Percentiles rank a stretch among this genome's conserved stretches.
These are phyloP conservation scores for Gonatopus flavifemur DNA, from an alignment of 1,140 invertebrate species.

Conservation along the genomic window DNA sequence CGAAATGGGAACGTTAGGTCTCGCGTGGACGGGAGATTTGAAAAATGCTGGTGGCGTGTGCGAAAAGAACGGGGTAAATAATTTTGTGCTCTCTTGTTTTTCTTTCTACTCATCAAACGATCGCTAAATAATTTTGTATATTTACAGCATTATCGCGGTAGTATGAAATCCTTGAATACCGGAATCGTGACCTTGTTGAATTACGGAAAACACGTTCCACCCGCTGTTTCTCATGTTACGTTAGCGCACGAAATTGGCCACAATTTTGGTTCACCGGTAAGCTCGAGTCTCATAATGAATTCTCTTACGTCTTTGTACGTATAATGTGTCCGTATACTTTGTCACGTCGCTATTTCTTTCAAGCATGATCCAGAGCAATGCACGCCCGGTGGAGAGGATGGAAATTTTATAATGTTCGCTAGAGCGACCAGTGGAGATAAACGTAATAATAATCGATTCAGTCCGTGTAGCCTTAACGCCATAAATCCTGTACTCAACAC, in stretches of 20 bases:
- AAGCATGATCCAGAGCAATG: conserved; percentile 95
- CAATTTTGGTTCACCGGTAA: conserved; percentile 96
- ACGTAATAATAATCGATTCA: conserved; percentile 95
- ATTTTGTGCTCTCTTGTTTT: conserved; percentile 4
- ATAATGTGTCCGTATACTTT: conserved; percentile 6
- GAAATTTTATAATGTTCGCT: conserved; percentile 98
- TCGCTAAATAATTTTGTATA: no score
- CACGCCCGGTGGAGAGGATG: conserved; percentile 88
- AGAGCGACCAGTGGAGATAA: conserved; percentile 95
- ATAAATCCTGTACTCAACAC: conserved; percentile 94
- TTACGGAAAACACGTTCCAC: conserved; percentile 98
- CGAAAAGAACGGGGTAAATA: conserved; percentile 86
- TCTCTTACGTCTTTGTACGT: neutral
- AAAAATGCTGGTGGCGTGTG: conserved; percentile 94
- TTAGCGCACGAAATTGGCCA: conserved; percentile 99
- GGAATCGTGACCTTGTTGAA: conserved; percentile 97
- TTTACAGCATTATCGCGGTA: conserved; percentile 89
- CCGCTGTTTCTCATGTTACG: conserved; percentile 97
- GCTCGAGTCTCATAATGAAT: conserved; percentile 29
- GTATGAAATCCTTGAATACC: conserved; percentile 94
- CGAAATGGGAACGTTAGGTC: conserved; percentile 94
- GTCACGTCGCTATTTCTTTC: no score
- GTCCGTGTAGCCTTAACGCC: conserved; percentile 87
- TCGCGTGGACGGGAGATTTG: conserved; percentile 96
- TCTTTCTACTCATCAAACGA: no score